Conservation (phyloP, 2,797 vertebrate genomes). For the Hapalemur alaotrensis region DNA sequence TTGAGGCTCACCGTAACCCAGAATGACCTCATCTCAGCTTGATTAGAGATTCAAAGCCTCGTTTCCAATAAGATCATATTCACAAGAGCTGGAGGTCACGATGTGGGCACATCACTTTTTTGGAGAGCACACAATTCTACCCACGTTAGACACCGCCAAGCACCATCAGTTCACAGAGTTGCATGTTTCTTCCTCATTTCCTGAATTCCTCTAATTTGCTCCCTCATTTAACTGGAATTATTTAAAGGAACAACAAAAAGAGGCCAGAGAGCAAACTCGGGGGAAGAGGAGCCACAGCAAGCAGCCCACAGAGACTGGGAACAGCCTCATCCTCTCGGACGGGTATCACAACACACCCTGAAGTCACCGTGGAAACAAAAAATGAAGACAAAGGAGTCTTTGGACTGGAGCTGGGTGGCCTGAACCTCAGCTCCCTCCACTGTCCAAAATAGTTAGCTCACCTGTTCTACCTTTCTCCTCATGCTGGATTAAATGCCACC, state of each 20-base stretch:
- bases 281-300: not conserved
- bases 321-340: not conserved
- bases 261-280: not conserved
- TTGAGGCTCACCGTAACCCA: not conserved
- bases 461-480: not conserved
- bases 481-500: not conserved
- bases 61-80: not conserved
- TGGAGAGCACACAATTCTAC: not conserved
- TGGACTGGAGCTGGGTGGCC: not conserved
- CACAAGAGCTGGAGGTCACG: not conserved
- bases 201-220: not conserved
- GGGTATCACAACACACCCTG: too few relatives aligned
- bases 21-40: too few relatives aligned
- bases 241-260: not conserved
- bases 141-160: not conserved
- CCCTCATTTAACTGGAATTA: not conserved
- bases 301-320: not conserved
- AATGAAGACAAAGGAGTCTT: not conserved
- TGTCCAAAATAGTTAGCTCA: not conserved
- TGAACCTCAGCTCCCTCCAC: not conserved
- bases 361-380: not conserved
- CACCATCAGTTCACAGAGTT: not conserved
- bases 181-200: too few relatives aligned
- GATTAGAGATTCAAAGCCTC: not conserved
- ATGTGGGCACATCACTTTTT: not conserved